phyloP scores from a whole-genome alignment of 2,888 invertebrate species.

The Stenotaenia linearis region DNA sequence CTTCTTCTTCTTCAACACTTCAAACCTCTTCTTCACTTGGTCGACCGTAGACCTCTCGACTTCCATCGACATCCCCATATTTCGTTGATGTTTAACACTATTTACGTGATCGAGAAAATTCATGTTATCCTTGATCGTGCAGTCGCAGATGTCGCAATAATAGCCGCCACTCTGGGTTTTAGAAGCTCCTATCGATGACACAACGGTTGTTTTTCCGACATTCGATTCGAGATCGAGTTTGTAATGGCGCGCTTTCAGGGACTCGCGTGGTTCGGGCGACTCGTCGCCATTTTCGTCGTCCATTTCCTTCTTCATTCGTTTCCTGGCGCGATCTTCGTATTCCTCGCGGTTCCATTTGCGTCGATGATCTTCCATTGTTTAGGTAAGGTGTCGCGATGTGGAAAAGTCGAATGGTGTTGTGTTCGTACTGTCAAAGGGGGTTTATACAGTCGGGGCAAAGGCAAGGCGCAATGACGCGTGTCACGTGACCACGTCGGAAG shows the following conservation, averaged over 20 bases:
- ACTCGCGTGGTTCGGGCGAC: conserved; percentile 63
- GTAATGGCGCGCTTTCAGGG: conserved; percentile 88
- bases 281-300: conserved; percentile 54
- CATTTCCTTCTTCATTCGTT: conserved; percentile 64
- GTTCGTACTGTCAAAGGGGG: no score
- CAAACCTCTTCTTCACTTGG: conserved; percentile 88
- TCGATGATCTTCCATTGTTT: conserved; percentile 80
- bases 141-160: conserved; percentile 99
- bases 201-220: conserved; percentile 94
- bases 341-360: conserved; percentile 97
- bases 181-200: no score
- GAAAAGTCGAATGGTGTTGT: no score
- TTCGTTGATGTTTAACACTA: conserved; percentile 97
- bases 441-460: no score
- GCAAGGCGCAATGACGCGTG: no score
- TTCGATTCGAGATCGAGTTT: conserved; percentile 94
- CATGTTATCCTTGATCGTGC: conserved; percentile 98
- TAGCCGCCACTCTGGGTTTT: conserved; percentile 98
- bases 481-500: no score
- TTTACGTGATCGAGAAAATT: conserved; percentile 99
- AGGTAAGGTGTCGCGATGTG: no score
- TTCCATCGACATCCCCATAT: conserved; percentile 98
- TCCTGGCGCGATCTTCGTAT: conserved; percentile 76
- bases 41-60: conserved; percentile 93
- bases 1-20: conserved; percentile 82